Base-by-base conservation (phyloP, 2,113 vertebrate species). In the Oncorhynchus gorbuscha region DNA sequence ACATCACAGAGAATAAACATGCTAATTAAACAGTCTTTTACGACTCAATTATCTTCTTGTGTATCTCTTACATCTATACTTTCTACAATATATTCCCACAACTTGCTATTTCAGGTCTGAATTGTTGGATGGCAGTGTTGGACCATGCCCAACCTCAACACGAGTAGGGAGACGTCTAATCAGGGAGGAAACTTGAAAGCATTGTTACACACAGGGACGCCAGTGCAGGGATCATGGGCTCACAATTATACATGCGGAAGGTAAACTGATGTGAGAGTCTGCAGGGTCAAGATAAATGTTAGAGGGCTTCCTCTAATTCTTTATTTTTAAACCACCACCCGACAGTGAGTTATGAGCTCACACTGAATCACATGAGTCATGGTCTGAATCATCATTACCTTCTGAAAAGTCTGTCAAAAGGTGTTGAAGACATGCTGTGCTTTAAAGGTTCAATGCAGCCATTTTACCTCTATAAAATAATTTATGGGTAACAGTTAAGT, bases 321-420 rank as follows among this genome's bases (percentile, higher is more conserved):
- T 39, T 80, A 72, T 59, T 73, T 72, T 76, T 76, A 73, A 77
- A 65, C 72, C 62, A 45, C 39, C n/a, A 58, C 71, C 20, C 28
- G 14, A 20, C 35, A 13, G 65, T 62, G 61, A 73, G 62, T 67
- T 64, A 65, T 65, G 71, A 67, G 26, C 61, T 71, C 76, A 72
- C 71, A 48, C 55, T 49, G 32, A 72, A 22, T 72, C 35, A 55
- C 45, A 32, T 39, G 51, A 65, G 26, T 30, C 45, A 22, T 45
- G 22, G 2, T 76, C 28, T 71, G 69, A 76, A 71, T 77, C 39
- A 71, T 35, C 9, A 13, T 26, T 65, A 77, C 71, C 39, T 64
- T 45, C 28, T 48, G 48, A 39, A 58, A 58, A 20, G 55, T 32
- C 62, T 65, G 14, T 55, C 48, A 66, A 70, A 71, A 14, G 70